Evolutionary conservation across 1,140 invertebrate species (phyloP), one percentile per base, ranked within the genome.

Genomic region (Oryctes rhinoceros): DNA sequence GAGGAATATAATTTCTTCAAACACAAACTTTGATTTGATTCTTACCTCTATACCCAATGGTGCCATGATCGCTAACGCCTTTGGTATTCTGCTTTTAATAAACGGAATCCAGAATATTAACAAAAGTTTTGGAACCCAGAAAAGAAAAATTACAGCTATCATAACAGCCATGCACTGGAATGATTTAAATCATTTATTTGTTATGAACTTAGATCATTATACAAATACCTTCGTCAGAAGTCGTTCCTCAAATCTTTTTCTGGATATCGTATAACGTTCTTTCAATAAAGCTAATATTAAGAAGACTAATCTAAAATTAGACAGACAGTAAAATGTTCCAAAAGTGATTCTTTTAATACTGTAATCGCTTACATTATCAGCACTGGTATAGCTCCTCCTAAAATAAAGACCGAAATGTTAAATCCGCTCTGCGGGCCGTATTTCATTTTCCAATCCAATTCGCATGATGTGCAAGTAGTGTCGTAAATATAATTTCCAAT

Each of bases 401-500:
- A 37, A 13, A 78, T 20, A 49, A 78, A 3, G 20, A 78, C 76
- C 5, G 76, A 78, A n/a, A 78, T 59, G 49, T 78, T 78, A 20
- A 78, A 78, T 47, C 44, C n/a, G n/a, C 3, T 59, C 15, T 78
- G 76, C 9, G 37, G 10, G 30, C 47, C 24, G n/a, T n/a, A 15
- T 53, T 53, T 78, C 49, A 78, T 47, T 35, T 78, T 78, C 76
- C 76, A 78, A 78, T 78, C 76, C 30, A 78, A 78, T 59, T 78
- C 76, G 49, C 76, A 78, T 47, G 48, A 24, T 18, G 76, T 78
- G 15, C 76, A 78, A 4, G 47, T 53, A 10, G 76, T 78, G 47
- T 78, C 76, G 30, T 78, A 59, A 24, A 59, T 78, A 53, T 78
- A 78, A 30, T 37, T 53, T 48, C 76, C 49, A 20, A 53, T 53